phyloP scores from a whole-genome alignment of 2,113 vertebrate genomes.

The Microcebus jonahi region DNA sequence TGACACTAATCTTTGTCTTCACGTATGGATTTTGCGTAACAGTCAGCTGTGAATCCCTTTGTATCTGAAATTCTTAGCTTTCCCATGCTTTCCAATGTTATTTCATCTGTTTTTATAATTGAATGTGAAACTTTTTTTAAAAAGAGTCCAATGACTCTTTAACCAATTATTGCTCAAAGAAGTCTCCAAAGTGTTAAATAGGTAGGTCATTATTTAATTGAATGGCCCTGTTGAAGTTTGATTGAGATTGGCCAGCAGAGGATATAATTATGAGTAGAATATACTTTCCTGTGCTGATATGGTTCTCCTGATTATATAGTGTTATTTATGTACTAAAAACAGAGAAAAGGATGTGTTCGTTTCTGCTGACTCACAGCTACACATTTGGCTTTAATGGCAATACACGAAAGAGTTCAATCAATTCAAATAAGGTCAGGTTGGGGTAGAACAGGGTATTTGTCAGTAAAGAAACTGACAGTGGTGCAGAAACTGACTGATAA shows the following conservation, averaged over 20 bases:
- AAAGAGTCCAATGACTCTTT: neutral
- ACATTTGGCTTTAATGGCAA: slow-evolving; percentile 29
- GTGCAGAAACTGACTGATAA: neutral
- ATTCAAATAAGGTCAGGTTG: neutral
- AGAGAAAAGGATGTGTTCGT: slow-evolving; percentile 20
- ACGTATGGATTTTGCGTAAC: neutral
- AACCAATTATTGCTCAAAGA: slow-evolving; percentile 45
- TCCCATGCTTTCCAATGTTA: neutral
- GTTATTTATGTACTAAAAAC: slow-evolving; percentile 28
- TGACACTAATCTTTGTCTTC: neutral
- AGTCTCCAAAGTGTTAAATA: neutral
- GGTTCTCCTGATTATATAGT: neutral
- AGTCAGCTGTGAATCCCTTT: neutral
- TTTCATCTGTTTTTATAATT: slow-evolving; percentile 29
- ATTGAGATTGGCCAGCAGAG: slow-evolving; percentile 34
- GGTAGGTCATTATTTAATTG: slow-evolving; percentile 8
- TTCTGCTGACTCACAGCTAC: neutral
- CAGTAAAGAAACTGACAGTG: neutral
- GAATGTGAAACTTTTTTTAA: slow-evolving; percentile 12
- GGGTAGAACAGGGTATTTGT: neutral
- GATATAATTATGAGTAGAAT: slow-evolving; percentile 32
- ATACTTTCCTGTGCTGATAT: slow-evolving; percentile 9
- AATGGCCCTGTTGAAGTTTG: slow-evolving; percentile 16
- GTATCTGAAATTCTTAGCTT: neutral
- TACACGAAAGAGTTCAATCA: slow-evolving; percentile 38